Base-by-base conservation (phyloP, 2,888 invertebrate genomes). In the Dioctria rufipes region DNA sequence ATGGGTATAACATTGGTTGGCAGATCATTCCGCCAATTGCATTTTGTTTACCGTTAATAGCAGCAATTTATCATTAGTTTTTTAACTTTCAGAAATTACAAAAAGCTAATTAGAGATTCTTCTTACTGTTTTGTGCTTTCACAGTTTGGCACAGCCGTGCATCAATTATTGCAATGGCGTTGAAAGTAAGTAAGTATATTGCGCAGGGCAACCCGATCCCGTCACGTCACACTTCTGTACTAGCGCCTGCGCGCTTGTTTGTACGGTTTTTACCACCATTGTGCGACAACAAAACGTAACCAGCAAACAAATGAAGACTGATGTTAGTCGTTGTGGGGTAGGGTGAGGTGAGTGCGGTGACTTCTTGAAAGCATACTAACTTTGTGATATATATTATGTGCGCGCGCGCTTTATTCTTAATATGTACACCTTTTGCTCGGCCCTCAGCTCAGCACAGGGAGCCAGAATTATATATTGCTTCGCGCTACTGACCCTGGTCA, bases 41-140 rank as follows among this genome's bases (percentile, higher is more conserved):
- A 69, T 51, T 69, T 51, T 51, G 69, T 69, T 69, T 69, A 69
- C 69, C 69, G 69, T 69, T 69, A 69, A 69, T 69, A 69, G 69
- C 69, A 49, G 61, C 61, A 61, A 61, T 61, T 61, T 61, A 61
- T 61, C 61, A 61, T 61, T 37, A 61, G 39, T 61, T 61, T 61
- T 61, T 61, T 61, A 61, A 37, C 39, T 25, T 25, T 25, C 39
- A 61, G 5, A 25, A 61, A 61, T 61, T 61, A 37, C 37, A 61
- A 61, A 61, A 61, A 61, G 25, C 61, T 61, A 61, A 61, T 61
- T 61, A 61, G 61, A 25, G 25, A 8, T 3, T 13, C 2, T 60
- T 5, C 13, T n/a, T 11, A 37, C 37, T n/a, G 61, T 37, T 4
- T 39, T 25, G 37, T 6, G n/a, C 37, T 39, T 11, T 4, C 37